Evolutionary conservation across 2,113 vertebrate genomes (phyloP).

Genomic region (Engystomops pustulosus): DNA sequence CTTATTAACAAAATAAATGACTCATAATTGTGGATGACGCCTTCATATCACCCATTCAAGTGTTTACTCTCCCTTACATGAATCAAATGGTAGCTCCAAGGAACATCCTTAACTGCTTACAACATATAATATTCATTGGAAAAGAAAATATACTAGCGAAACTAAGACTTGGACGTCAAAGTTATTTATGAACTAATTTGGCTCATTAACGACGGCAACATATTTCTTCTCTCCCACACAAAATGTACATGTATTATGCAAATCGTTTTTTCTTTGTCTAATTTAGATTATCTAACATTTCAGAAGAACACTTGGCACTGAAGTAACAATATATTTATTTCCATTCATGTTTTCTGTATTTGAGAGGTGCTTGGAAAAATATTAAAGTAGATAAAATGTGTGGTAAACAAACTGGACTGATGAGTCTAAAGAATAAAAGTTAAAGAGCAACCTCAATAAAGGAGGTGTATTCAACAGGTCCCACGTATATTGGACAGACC

Average conservation of each 20-base stretch:
- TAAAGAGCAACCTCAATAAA: background rate
- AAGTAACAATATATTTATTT: slow-evolving; percentile 31
- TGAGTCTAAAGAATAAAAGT: background rate
- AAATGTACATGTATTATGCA: slow-evolving; percentile 48
- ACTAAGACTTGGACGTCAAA: slow-evolving; percentile 26
- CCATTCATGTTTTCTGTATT: slow-evolving; percentile 46
- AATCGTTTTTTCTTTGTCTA: slow-evolving; percentile 13
- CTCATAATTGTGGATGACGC: background rate
- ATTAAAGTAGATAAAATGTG: slow-evolving; percentile 11
- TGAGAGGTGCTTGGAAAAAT: slow-evolving; percentile 14
- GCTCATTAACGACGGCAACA: slow-evolving; percentile 46
- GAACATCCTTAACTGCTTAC: background rate
- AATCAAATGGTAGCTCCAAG: background rate
- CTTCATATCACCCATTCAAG: background rate
- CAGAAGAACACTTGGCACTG: slow-evolving; percentile 15
- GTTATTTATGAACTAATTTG: slow-evolving; percentile 43
- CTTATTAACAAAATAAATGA: slow-evolving; percentile 8
- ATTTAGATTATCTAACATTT: slow-evolving; percentile 51
- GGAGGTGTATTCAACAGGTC: background rate
- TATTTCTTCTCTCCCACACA: slow-evolving; percentile 57
- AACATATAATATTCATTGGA: background rate
- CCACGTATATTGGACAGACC: background rate
- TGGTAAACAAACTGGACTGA: background rate
- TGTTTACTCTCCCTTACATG: background rate
- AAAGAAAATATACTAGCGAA: background rate